Percentiles rank a stretch among this genome's conserved stretches.
Conservation (phyloP, 2,113 vertebrate species). For the Coryphaenoides rupestris region DNA sequence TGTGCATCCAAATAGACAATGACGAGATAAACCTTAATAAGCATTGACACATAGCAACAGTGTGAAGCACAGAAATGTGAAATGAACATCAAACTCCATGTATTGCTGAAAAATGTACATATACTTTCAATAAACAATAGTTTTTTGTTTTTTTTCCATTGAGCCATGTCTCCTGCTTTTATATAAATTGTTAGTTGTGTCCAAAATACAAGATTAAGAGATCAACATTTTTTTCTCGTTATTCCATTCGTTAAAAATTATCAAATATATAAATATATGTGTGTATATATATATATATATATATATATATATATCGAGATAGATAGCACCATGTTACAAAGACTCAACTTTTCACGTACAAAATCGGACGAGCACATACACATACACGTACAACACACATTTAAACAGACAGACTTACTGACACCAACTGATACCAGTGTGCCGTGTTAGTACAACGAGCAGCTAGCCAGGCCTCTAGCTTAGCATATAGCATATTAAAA, state of each 20-base stretch:
- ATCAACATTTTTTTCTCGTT: conserved; percentile 52
- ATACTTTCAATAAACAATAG: neutral
- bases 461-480: no score
- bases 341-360: conserved; percentile 38
- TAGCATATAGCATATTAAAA: no score
- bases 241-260: conserved; percentile 78
- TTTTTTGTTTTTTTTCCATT: neutral
- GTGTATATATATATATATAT: no score
- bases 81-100: neutral
- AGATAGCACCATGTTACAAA: conserved; percentile 89
- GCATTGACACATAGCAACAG: no score
- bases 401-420: neutral
- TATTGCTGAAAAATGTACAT: neutral
- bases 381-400: neutral
- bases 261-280: conserved; percentile 72
- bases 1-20: no score
- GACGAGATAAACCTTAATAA: no score
- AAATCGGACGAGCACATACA: conserved; percentile 15
- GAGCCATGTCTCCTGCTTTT: neutral
- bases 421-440: no score
- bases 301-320: conserved; percentile 55
- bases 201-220: conserved; percentile 80
- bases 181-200: conserved; percentile 58
- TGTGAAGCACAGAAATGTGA: no score
- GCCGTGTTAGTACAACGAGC: no score